Evolutionary conservation across 2,797 vertebrate species (phyloP).

Genomic region (Paguma larvata): DNA sequence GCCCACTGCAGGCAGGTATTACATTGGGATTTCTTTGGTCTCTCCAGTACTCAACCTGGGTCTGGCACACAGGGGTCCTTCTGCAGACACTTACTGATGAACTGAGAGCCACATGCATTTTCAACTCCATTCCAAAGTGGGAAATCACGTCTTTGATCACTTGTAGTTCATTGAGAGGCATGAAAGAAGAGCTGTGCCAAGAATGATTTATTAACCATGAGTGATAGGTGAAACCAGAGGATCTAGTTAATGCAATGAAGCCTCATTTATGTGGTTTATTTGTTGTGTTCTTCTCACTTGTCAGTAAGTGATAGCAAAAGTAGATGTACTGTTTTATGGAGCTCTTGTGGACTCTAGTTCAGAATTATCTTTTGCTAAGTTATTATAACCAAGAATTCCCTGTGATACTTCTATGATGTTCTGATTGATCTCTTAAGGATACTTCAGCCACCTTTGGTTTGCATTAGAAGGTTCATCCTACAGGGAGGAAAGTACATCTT

Average conservation of each 20-base stretch:
- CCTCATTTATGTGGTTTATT: neutral
- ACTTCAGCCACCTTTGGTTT: neutral
- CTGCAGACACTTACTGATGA: neutral
- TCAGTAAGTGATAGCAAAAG: neutral
- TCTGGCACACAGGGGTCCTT: neutral
- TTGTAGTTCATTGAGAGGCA: neutral
- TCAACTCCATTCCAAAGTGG: neutral
- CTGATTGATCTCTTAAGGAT: neutral
- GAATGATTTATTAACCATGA: neutral
- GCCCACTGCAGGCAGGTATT: accelerated
- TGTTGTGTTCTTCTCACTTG: neutral
- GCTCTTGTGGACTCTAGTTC: neutral
- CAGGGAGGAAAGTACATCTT: neutral
- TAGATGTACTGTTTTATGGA: neutral
- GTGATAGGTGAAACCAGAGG: neutral
- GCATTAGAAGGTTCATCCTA: neutral
- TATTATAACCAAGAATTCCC: neutral
- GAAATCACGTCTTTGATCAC: neutral
- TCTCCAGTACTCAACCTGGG: neutral
- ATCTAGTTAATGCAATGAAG: neutral
- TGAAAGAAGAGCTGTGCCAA: neutral
- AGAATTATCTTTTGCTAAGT: neutral
- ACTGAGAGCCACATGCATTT: neutral
- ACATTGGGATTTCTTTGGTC: neutral
- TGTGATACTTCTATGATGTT: neutral